These are phyloP conservation scores for Athene cunicularia DNA, from an alignment of 2,113 vertebrate species.

Conservation along the genomic window DNA sequence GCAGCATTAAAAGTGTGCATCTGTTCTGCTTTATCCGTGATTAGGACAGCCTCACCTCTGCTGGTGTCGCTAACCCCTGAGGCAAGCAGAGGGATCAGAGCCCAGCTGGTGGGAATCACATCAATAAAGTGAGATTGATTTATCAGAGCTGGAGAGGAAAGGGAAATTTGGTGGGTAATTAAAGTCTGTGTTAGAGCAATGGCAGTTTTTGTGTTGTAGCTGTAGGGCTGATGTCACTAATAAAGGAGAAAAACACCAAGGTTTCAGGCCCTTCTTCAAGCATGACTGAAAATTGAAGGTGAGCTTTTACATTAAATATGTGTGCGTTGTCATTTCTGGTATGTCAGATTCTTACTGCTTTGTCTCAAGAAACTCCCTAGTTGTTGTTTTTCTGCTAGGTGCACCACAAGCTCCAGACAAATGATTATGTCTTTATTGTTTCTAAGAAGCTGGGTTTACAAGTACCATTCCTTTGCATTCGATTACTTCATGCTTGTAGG, in stretches of 20 bases:
- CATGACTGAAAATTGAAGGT: background rate
- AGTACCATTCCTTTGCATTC: background rate
- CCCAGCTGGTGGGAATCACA: background rate
- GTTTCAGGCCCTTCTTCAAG: background rate
- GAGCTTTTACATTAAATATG: background rate
- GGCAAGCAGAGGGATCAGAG: background rate
- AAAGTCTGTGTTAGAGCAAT: background rate
- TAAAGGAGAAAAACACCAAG: background rate
- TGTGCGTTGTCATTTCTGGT: rapidly evolving
- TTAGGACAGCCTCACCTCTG: background rate
- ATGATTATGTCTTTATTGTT: background rate
- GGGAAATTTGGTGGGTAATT: background rate
- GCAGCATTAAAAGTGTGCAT: background rate
- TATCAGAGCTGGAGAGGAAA: background rate
- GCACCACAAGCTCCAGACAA: background rate
- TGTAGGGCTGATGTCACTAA: background rate
- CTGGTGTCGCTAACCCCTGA: background rate
- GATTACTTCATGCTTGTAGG: background rate
- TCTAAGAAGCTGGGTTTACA: background rate
- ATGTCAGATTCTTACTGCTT: background rate
- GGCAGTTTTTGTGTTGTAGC: background rate
- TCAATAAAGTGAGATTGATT: background rate
- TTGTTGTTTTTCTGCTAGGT: background rate
- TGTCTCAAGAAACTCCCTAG: background rate
- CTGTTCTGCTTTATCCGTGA: background rate